These are phyloP conservation scores for Stictonetta naevosa DNA, from an alignment of 2,113 vertebrate species.

Conservation along the genomic window DNA sequence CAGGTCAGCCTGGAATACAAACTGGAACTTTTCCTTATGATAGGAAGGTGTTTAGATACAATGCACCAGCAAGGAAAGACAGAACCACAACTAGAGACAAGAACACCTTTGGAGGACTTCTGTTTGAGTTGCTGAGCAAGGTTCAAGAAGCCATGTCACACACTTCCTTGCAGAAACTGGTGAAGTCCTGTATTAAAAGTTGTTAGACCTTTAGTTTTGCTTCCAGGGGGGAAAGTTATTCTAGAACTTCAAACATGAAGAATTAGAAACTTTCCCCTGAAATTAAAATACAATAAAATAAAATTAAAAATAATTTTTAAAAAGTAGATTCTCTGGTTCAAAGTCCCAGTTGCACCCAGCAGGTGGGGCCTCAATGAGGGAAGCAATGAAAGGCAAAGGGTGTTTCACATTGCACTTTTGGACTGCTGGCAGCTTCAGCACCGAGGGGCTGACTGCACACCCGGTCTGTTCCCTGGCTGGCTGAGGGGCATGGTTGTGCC, in stretches of 20 bases:
- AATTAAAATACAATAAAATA: no score
- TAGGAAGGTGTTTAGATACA: neutral
- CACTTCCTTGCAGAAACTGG: neutral
- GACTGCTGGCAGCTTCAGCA: neutral
- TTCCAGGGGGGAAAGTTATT: neutral
- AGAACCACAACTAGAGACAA: neutral
- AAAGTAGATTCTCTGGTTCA: neutral
- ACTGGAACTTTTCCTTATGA: neutral
- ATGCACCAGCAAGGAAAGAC: neutral
- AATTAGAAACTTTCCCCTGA: neutral
- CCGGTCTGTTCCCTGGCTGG: neutral
- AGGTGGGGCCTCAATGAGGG: neutral
- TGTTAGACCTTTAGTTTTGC: neutral
- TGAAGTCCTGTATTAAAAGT: neutral
- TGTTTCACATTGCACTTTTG: neutral
- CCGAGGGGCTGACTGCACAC: neutral
- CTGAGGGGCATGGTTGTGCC: neutral
- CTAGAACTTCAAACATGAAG: neutral
- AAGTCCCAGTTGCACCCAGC: accelerated
- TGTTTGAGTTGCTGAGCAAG: accelerated
- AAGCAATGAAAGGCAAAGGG: neutral
- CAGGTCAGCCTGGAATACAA: neutral
- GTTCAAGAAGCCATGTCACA: neutral
- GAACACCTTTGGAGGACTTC: neutral
- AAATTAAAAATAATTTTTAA: no score